Evolutionary conservation across 2,113 vertebrate species (phyloP).

Genomic region (Pseudorectes ferrugineus): DNA sequence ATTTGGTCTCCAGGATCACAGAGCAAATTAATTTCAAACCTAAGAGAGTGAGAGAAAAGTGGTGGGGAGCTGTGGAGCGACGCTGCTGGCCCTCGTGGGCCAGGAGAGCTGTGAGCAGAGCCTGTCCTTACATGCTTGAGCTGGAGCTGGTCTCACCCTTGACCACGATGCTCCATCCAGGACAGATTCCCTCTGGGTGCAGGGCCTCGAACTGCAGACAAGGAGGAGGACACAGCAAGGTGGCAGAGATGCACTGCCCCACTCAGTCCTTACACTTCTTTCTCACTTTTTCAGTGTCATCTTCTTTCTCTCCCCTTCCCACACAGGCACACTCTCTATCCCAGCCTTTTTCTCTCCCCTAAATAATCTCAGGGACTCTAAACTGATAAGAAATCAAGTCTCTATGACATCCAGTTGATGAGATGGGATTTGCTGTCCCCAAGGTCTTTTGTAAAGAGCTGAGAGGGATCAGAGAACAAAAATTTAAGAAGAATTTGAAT

Average conservation of each 20-base stretch:
- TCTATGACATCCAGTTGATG: background rate
- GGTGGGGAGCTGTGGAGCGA: rapidly evolving
- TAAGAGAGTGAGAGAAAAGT: background rate
- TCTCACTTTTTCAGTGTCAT: background rate
- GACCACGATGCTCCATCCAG: slow-evolving; percentile 76
- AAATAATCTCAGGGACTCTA: background rate
- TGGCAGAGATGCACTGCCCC: background rate
- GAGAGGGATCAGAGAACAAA: background rate
- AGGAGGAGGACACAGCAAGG: background rate
- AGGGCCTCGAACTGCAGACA: slow-evolving; percentile 76
- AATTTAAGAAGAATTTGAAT: background rate
- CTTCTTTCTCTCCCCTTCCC: background rate
- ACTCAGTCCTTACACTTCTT: background rate
- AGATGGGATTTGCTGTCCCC: background rate
- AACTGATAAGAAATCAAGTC: background rate
- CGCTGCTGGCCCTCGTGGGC: background rate
- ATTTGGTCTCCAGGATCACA: slow-evolving; percentile 72
- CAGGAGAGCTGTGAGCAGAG: rapidly evolving
- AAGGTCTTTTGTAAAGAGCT: background rate
- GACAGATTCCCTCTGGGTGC: slow-evolving; percentile 76
- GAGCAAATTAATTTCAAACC: slow-evolving; percentile 83
- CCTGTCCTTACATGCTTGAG: slow-evolving; percentile 64
- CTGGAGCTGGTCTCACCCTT: slow-evolving; percentile 69
- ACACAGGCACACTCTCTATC: background rate
- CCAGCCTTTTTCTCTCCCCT: background rate